Evolutionary conservation across 2,888 invertebrate genomes (phyloP).

Genomic region (Drosophila niveifrons): DNA sequence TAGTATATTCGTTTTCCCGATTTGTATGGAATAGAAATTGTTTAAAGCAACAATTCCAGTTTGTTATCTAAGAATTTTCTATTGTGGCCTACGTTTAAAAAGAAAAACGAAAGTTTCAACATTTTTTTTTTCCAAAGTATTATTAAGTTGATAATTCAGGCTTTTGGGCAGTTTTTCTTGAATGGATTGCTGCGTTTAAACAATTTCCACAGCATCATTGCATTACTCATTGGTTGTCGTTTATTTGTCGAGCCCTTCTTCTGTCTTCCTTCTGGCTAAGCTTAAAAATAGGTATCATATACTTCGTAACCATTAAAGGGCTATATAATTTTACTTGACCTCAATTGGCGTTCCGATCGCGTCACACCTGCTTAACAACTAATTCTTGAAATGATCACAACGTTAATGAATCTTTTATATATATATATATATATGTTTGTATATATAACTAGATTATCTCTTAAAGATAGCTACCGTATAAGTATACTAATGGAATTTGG

Average conservation of each 20-base stretch:
- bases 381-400: slow-evolving; percentile 83
- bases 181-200: slow-evolving; percentile 41
- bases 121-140: slow-evolving; percentile 19
- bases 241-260: slow-evolving; percentile 17
- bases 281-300: slow-evolving; percentile 22
- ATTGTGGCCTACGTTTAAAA: not conserved
- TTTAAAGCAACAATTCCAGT: slow-evolving; percentile 44
- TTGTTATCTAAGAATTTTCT: slow-evolving; percentile 18
- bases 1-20: slow-evolving; percentile 16
- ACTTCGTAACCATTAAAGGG: slow-evolving; percentile 26
- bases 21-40: slow-evolving; percentile 27
- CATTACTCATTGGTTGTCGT: not conserved
- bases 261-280: not conserved
- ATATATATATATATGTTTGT: slow-evolving; percentile 32
- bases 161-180: slow-evolving; percentile 31
- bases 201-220: slow-evolving; percentile 39
- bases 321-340: slow-evolving; percentile 43
- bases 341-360: slow-evolving; percentile 34
- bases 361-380: slow-evolving; percentile 60
- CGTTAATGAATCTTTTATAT: slow-evolving; percentile 71
- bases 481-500: slow-evolving; percentile 28
- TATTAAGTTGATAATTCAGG: slow-evolving; percentile 10
- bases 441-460: slow-evolving; percentile 39
- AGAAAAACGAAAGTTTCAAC: slow-evolving; percentile 6
- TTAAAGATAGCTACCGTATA: slow-evolving; percentile 50